phyloP scores from a whole-genome alignment of 1,140 invertebrate genomes.

The Vanessa tameamea region DNA sequence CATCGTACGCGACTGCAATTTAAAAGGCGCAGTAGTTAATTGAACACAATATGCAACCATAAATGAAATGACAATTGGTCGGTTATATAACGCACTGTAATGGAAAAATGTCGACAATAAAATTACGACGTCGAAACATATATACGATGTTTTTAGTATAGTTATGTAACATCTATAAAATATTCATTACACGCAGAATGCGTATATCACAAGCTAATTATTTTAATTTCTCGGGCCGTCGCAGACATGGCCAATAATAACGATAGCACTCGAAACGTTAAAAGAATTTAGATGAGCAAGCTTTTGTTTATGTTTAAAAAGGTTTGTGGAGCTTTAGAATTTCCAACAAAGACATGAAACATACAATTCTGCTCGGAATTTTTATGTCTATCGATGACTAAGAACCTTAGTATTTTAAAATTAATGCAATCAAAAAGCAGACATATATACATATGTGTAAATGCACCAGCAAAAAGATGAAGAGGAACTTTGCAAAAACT shows the following conservation, averaged over 20 bases:
- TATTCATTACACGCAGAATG: conserved; percentile 59
- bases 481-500: background rate
- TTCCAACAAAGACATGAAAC: conserved; percentile 34
- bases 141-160: conserved; percentile 31
- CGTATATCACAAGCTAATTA: conserved; percentile 74
- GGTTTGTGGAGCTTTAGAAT: conserved; percentile 39
- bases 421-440: background rate
- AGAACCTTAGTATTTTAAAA: conserved; percentile 18
- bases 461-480: background rate
- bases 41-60: conserved; percentile 37
- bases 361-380: conserved; percentile 32
- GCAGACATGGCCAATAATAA: conserved; percentile 72
- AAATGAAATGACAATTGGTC: conserved; percentile 38
- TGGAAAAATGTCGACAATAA: conserved; percentile 32
- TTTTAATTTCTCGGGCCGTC: conserved; percentile 76
- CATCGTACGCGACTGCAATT: conserved; percentile 38
- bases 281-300: conserved; percentile 67
- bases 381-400: conserved; percentile 33
- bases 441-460: background rate
- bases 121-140: conserved; percentile 26
- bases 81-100: conserved; percentile 31
- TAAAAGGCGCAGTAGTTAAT: conserved; percentile 38
- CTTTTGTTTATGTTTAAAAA: conserved; percentile 43
- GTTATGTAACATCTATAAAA: conserved; percentile 43
- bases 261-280: conserved; percentile 57